A percentile compares a stretch with the other conserved stretches of the same genome.
Evolutionary conservation across 2,113 vertebrate species (phyloP).

Genomic region (Poecilia latipinna): DNA sequence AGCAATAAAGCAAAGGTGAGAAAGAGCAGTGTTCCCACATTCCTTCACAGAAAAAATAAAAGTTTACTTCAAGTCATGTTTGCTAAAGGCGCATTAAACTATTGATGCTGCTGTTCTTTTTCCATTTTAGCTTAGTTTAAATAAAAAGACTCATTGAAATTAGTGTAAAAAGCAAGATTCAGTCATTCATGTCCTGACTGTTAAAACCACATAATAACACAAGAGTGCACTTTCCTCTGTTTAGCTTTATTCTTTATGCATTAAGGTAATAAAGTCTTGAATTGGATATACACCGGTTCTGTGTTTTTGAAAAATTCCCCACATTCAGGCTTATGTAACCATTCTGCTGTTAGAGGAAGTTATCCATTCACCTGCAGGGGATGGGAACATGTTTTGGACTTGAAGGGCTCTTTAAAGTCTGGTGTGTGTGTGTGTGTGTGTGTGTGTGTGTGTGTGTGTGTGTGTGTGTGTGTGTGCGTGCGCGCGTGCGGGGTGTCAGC

Average conservation of each 20-base stretch:
- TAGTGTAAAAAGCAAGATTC: not conserved
- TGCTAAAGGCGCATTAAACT: too few relatives aligned
- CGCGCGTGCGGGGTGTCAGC: not conserved
- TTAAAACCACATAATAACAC: not conserved
- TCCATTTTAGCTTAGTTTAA: too few relatives aligned
- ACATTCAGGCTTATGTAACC: not conserved
- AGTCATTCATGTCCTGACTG: not conserved
- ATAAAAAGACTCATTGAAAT: too few relatives aligned
- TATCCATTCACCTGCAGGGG: not conserved
- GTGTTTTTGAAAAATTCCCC: not conserved
- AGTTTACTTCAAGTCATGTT: too few relatives aligned
- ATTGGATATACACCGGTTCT: not conserved
- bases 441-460: too few relatives aligned
- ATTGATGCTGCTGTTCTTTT: too few relatives aligned
- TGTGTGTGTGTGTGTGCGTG: too few relatives aligned
- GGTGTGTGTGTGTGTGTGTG: too few relatives aligned
- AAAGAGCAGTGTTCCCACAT: too few relatives aligned
- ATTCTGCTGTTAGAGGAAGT: not conserved
- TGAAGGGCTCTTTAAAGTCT: not conserved
- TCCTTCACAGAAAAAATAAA: too few relatives aligned
- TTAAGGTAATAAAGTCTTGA: not conserved
- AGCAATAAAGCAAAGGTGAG: too few relatives aligned
- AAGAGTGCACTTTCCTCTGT: not conserved
- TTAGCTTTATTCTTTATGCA: not conserved
- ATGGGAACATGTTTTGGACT: constrained; percentile 1